These are phyloP conservation scores for Phylloscopus trochilus DNA, from an alignment of 2,113 vertebrate species.

Conservation along the genomic window DNA sequence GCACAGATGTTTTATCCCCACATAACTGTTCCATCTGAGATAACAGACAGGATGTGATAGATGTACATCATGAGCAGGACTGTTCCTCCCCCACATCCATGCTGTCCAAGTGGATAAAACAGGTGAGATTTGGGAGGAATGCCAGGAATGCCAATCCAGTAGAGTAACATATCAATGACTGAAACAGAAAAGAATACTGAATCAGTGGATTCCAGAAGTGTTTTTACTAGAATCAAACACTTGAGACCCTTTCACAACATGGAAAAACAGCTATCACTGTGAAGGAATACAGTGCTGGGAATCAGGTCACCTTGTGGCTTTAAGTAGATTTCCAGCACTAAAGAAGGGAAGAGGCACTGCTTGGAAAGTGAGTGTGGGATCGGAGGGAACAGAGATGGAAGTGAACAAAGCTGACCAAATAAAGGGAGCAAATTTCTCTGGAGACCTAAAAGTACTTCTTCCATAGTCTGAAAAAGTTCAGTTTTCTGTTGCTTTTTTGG, in stretches of 20 bases:
- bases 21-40: background rate
- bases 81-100: background rate
- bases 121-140: background rate
- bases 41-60: background rate
- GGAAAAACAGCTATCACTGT: background rate
- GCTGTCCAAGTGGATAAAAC: background rate
- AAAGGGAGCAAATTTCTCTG: background rate
- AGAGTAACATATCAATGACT: background rate
- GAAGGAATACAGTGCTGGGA: background rate
- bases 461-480: background rate
- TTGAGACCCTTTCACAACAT: background rate
- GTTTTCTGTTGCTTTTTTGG: background rate
- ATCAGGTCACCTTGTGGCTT: background rate
- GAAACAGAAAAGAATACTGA: background rate
- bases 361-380: background rate
- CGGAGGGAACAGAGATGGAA: background rate
- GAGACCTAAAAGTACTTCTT: background rate
- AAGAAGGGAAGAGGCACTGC: background rate
- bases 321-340: background rate
- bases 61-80: background rate
- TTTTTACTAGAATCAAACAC: background rate
- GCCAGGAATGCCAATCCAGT: background rate
- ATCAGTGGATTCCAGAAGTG: background rate
- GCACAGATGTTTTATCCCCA: background rate
- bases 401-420: background rate